Percentiles rank a stretch among this genome's conserved stretches.
Conservation (phyloP, 2,888 invertebrate species). For the Meandrusa payeni region DNA sequence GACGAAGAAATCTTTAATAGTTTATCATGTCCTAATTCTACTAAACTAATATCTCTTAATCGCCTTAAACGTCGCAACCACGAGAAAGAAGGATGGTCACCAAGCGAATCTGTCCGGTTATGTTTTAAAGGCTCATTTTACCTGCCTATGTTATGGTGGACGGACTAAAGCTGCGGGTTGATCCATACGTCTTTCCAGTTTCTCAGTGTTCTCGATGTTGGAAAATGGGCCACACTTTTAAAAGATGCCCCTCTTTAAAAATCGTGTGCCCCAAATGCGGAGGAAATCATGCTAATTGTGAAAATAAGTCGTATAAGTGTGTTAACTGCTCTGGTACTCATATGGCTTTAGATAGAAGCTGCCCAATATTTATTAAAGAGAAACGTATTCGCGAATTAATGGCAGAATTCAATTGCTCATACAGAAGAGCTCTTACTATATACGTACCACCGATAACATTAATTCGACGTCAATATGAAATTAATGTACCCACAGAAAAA, state of each 20-base stretch:
- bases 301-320: no score
- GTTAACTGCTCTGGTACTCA: no score
- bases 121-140: conserved; percentile 26
- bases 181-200: conserved; percentile 1
- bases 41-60: conserved; percentile 5
- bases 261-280: no score
- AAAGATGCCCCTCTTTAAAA: no score
- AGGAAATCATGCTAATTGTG: no score
- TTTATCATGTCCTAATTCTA: background rate
- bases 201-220: no score
- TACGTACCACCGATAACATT: no score
- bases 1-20: conserved; percentile 19
- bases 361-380: conserved; percentile 27
- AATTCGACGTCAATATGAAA: no score
- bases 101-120: conserved; percentile 25
- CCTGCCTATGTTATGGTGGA: conserved; percentile 25
- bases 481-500: no score
- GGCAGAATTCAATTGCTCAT: conserved; percentile 26
- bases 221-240: no score
- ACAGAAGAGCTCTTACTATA: no score
- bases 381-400: conserved; percentile 25
- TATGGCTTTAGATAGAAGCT: conserved; percentile 16
- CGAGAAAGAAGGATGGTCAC: conserved; percentile 23
- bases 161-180: conserved; percentile 21
- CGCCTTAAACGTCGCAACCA: conserved; percentile 17